Percentiles rank a stretch among this genome's conserved stretches.
Evolutionary conservation across 2,113 vertebrate genomes (phyloP).

Genomic region (Periophthalmodon schlosseri): DNA sequence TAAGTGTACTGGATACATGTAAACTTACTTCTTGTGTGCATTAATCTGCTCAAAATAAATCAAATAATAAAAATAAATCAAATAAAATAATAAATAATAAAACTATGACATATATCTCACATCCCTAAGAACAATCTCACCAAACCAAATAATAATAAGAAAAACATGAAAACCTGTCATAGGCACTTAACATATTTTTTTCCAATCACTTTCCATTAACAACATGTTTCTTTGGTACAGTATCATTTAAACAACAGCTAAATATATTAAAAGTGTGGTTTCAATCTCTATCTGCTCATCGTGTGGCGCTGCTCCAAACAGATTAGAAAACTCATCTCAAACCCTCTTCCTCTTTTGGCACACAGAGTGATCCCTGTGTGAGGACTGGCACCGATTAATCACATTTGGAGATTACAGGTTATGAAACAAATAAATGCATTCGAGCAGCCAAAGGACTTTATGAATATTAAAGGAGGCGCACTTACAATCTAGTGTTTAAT

Average conservation of each 20-base stretch:
- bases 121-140: too few relatives aligned
- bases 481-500: slow-evolving; percentile 34
- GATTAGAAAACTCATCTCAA: slow-evolving; percentile 66
- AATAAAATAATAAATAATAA: too few relatives aligned
- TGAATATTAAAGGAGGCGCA: slow-evolving; percentile 35
- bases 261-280: slow-evolving; percentile 40
- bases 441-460: slow-evolving; percentile 13
- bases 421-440: slow-evolving; percentile 45
- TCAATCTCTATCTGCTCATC: slow-evolving; percentile 42
- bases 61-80: too few relatives aligned
- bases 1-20: too few relatives aligned
- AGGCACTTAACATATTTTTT: too few relatives aligned
- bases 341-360: slow-evolving; percentile 54
- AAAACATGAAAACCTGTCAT: too few relatives aligned
- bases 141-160: too few relatives aligned
- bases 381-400: slow-evolving; percentile 60
- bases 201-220: slow-evolving; percentile 8
- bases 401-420: slow-evolving; percentile 59
- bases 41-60: too few relatives aligned
- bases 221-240: slow-evolving; percentile 26
- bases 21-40: too few relatives aligned
- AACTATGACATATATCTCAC: too few relatives aligned
- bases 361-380: slow-evolving; percentile 48
- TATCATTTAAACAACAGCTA: slow-evolving; percentile 32
- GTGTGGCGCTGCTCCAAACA: slow-evolving; percentile 41